Evolutionary conservation across 2,888 invertebrate genomes (phyloP), one percentile per base, ranked within the genome.

Genomic region (Biston betularia): DNA sequence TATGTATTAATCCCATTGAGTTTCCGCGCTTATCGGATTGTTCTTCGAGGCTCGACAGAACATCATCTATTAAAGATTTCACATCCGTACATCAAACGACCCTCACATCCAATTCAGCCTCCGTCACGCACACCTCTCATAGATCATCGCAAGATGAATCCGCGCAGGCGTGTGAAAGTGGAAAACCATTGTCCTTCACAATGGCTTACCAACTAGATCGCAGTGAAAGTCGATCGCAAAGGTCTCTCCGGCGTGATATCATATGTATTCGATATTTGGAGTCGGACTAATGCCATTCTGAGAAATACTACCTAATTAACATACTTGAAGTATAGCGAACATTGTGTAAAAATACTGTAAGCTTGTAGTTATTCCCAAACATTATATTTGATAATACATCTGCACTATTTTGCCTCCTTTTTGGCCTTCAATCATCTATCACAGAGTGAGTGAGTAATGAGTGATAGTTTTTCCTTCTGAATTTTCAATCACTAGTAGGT

Each of bases 121-220:
- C 15, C 40, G 54, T 67, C 50, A 33, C 54, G 24, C 24, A 34
- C 50, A 12, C n/a, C 57, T 69, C 76, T 78, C 79, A 85, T 82
- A 79, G 81, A 86, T 88, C 82, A 79, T 72, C 72, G 62, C 71
- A 71, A 77, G 76, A 82, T 80, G 78, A 70, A 64, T 71, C 68
- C 77, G 79, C 76, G 80, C 79, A 75, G 83, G 82, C 84, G 86
- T 85, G 87, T 86, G 90, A 90, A 90, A 90, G 89, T 85, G 79
- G 75, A 74, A 79, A 83, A 75, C 64, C 81, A 88, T 89, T 89
- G 90, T 90, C 89, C 90, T 89, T 81, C 75, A 70, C 88, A 89
- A 89, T 88, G 75, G 79, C 77, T 79, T 76, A 74, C 81, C 81
- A 86, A 88, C 86, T 87, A 82, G 85, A 89, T 84, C 84, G 65